Conservation (phyloP, 2,888 invertebrate species). For the Oxytorus armatus region DNA sequence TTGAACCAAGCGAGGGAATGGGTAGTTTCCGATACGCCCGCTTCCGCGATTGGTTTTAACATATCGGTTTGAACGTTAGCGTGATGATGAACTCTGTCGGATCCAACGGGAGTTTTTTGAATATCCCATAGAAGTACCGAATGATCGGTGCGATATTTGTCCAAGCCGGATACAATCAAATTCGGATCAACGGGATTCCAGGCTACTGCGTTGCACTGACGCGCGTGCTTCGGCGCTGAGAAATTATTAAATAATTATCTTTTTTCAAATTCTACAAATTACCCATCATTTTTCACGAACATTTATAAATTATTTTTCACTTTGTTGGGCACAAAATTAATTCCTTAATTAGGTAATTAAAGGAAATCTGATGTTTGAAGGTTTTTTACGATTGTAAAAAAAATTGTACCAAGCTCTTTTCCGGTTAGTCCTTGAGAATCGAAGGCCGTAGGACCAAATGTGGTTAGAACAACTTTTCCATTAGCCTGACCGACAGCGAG, state of each 20-base stretch:
- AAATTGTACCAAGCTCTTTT: slow-evolving; percentile 90
- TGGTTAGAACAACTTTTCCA: slow-evolving; percentile 93
- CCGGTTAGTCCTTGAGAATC: slow-evolving; percentile 90
- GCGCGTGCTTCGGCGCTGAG: slow-evolving; percentile 92
- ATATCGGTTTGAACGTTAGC: slow-evolving; percentile 85
- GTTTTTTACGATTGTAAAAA: too few species aligned
- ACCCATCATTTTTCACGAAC: too few species aligned
- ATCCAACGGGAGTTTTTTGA: slow-evolving; percentile 84
- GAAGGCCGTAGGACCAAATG: slow-evolving; percentile 89
- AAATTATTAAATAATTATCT: background rate
- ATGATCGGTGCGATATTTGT: slow-evolving; percentile 95
- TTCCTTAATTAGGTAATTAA: too few species aligned
- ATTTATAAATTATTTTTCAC: too few species aligned
- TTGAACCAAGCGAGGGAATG: slow-evolving; percentile 94
- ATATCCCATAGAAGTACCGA: slow-evolving; percentile 97
- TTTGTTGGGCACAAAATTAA: too few species aligned
- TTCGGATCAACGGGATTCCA: slow-evolving; percentile 95
- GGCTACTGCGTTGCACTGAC: slow-evolving; percentile 94
- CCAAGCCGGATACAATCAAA: slow-evolving; percentile 94
- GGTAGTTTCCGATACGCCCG: slow-evolving; percentile 93
- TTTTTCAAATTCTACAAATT: too few species aligned
- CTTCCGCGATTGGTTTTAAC: slow-evolving; percentile 89
- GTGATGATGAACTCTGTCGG: slow-evolving; percentile 81
- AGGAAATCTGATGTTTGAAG: too few species aligned
- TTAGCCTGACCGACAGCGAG: slow-evolving; percentile 95